Conservation (phyloP, 2,113 vertebrate species). For the zebrafish (Danio rerio) region GRCz12tu NC_133187.1:36997501-36998000, state of each 20-base stretch:
- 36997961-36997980: conserved; percentile 60
- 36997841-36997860: neutral
- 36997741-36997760: neutral
- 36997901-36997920: neutral
- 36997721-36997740: conserved; percentile 14
- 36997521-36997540: neutral
- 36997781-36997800: neutral
- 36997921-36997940: conserved; percentile 76
- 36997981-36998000: conserved; percentile 62
- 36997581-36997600: conserved; percentile 27
- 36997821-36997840: conserved; percentile 39
- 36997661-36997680: conserved; percentile 19
- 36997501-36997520: neutral
- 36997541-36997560: conserved; percentile 28
- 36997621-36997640: conserved; percentile 31
- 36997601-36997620: conserved; percentile 40
- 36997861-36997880: conserved; percentile 14
- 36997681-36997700: conserved; percentile 1
- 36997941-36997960: conserved; percentile 70
- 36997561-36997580: conserved; percentile 27
- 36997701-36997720: conserved; percentile 6
- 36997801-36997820: neutral
- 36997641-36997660: conserved; percentile 29
- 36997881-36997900: neutral
- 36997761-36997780: neutral